Percentiles rank a stretch among this genome's conserved stretches.
phyloP scores from a whole-genome alignment of 2,113 vertebrate species.

The Blennius ocellaris region DNA sequence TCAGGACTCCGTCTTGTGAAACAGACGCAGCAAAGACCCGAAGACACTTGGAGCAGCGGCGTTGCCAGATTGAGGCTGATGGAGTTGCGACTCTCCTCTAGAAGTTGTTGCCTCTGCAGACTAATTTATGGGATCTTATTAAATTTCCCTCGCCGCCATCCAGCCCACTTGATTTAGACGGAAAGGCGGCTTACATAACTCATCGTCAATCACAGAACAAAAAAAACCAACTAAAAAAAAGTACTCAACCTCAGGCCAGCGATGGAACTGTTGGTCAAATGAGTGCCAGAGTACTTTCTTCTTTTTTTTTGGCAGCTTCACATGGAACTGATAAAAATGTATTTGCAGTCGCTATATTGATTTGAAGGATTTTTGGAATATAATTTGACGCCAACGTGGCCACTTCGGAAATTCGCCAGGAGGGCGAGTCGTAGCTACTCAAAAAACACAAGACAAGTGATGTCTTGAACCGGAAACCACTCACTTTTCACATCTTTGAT shows the following conservation, averaged over 20 bases:
- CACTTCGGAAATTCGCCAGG: background rate
- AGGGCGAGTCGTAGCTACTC: background rate
- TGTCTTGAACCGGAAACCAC: background rate
- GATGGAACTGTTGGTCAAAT: slow-evolving; percentile 8
- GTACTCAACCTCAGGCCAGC: slow-evolving; percentile 11
- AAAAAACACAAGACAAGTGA: background rate
- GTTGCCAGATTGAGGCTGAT: slow-evolving; percentile 35
- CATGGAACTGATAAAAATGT: background rate
- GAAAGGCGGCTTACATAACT: slow-evolving; percentile 19
- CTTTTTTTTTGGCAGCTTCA: background rate
- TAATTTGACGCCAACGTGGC: background rate
- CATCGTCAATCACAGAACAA: slow-evolving; percentile 16
- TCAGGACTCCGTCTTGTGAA: background rate
- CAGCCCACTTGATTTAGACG: slow-evolving; percentile 21
- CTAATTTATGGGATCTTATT: slow-evolving; percentile 48
- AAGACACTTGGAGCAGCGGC: slow-evolving; percentile 21
- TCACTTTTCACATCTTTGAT: too few relatives aligned
- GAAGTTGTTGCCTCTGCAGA: slow-evolving; percentile 40
- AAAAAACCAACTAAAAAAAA: background rate
- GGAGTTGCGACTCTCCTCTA: slow-evolving; percentile 36
- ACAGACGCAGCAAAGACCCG: background rate
- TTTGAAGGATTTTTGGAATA: background rate
- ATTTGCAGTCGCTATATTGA: background rate
- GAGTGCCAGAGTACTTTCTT: slow-evolving; percentile 1
- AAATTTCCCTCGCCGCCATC: slow-evolving; percentile 47